phyloP scores from a whole-genome alignment of 2,797 vertebrate genomes.

The Malacoraja senta region DNA sequence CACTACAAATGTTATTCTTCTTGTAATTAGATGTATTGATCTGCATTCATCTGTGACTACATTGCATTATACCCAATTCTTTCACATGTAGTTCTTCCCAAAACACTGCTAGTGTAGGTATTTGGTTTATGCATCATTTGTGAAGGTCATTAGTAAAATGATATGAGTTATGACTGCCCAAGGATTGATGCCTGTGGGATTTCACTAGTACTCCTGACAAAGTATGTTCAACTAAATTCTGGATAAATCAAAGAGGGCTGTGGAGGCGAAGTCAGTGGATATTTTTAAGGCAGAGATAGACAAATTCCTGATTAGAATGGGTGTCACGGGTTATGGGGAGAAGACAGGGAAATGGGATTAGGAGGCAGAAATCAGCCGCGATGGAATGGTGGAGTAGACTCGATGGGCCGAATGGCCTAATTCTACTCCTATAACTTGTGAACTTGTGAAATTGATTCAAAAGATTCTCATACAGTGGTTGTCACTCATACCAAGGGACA shows the following conservation, averaged over 20 bases:
- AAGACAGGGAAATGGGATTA: too few species aligned
- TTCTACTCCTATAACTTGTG: too few species aligned
- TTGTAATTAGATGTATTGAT: not conserved
- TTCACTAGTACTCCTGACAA: not conserved
- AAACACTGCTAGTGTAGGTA: too few species aligned
- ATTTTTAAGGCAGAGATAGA: too few species aligned
- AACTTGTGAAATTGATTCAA: not conserved
- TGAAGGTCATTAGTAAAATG: not conserved
- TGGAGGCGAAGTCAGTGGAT: too few species aligned
- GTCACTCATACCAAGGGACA: not conserved
- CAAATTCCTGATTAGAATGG: too few species aligned
- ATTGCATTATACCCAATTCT: not conserved
- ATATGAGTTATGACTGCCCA: not conserved
- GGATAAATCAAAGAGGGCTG: not conserved
- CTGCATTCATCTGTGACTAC: not conserved
- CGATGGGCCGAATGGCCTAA: too few species aligned
- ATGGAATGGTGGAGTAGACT: too few species aligned
- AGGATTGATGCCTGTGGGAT: not conserved
- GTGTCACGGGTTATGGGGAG: too few species aligned
- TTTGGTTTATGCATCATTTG: not conserved
- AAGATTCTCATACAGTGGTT: not conserved
- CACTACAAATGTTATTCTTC: not conserved
- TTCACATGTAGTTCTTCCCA: not conserved
- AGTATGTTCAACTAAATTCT: not conserved
- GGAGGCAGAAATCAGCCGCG: too few species aligned